phyloP scores from a whole-genome alignment of 2,113 vertebrate genomes.

The Myiagra hebetior region DNA sequence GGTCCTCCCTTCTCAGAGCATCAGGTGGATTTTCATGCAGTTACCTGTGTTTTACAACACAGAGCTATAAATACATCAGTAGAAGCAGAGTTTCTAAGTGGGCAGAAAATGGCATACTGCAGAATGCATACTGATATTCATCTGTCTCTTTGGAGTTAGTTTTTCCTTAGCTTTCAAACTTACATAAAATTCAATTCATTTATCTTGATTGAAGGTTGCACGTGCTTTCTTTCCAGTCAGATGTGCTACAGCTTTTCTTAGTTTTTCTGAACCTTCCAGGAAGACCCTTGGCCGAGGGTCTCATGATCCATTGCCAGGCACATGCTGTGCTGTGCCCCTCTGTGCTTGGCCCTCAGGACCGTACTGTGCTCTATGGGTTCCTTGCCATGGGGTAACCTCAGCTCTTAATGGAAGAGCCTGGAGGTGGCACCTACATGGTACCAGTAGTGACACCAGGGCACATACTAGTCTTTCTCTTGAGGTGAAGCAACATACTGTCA shows the following conservation, averaged over 20 bases:
- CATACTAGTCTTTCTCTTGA: not conserved
- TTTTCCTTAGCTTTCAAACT: not conserved
- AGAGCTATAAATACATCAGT: not conserved
- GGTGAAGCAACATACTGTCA: not conserved
- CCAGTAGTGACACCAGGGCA: not conserved
- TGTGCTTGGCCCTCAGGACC: not conserved
- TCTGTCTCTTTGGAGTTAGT: not conserved
- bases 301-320: rapidly evolving
- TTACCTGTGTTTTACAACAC: not conserved
- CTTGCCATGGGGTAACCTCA: not conserved
- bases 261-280: not conserved
- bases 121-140: not conserved
- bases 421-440: not conserved
- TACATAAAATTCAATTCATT: not conserved
- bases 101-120: not conserved
- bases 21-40: not conserved
- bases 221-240: not conserved
- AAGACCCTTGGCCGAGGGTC: not conserved
- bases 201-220: not conserved
- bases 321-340: not conserved
- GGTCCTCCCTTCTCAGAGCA: not conserved
- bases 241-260: not conserved
- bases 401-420: not conserved
- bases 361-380: not conserved
- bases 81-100: not conserved